These are phyloP conservation scores for Hirtodrosophila duncani DNA, from an alignment of 2,888 invertebrate genomes.

Conservation along the genomic window DNA sequence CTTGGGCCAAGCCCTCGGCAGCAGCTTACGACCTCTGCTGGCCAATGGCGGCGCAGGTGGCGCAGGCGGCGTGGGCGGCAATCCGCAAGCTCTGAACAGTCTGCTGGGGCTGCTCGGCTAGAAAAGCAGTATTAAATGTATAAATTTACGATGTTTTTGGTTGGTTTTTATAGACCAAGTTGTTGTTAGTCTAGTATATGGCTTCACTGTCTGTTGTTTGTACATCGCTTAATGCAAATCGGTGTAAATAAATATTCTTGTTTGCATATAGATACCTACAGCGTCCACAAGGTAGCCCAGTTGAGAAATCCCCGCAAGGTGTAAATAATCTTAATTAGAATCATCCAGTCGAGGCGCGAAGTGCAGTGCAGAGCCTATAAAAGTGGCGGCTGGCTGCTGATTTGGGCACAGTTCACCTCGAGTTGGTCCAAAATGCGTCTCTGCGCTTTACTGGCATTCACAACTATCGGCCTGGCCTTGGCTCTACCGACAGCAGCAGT, in stretches of 20 bases:
- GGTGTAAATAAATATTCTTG: not conserved
- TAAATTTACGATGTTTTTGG: too few species aligned
- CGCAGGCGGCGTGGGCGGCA: slow-evolving; percentile 28
- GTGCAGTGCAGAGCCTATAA: slow-evolving; percentile 32
- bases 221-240: not conserved
- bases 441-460: slow-evolving; percentile 14
- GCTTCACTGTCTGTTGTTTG: too few species aligned
- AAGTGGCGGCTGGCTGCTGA: slow-evolving; percentile 3
- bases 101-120: slow-evolving; percentile 52
- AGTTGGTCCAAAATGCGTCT: slow-evolving; percentile 27
- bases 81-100: slow-evolving; percentile 43
- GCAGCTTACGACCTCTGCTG: slow-evolving; percentile 63
- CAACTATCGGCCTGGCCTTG: slow-evolving; percentile 1
- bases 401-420: slow-evolving; percentile 8
- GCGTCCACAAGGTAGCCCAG: too few species aligned
- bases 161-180: too few species aligned
- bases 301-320: too few species aligned
- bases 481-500: slow-evolving; percentile 15
- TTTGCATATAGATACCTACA: too few species aligned
- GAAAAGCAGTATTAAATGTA: slow-evolving; percentile 27
- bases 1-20: slow-evolving; percentile 69
- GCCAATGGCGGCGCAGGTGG: slow-evolving; percentile 47
- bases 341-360: slow-evolving; percentile 12
- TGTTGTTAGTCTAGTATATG: too few species aligned
- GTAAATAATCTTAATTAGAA: slow-evolving; percentile 33